Conservation (phyloP, 2,797 vertebrate genomes). For the Lagocephalus sceleratus region DNA sequence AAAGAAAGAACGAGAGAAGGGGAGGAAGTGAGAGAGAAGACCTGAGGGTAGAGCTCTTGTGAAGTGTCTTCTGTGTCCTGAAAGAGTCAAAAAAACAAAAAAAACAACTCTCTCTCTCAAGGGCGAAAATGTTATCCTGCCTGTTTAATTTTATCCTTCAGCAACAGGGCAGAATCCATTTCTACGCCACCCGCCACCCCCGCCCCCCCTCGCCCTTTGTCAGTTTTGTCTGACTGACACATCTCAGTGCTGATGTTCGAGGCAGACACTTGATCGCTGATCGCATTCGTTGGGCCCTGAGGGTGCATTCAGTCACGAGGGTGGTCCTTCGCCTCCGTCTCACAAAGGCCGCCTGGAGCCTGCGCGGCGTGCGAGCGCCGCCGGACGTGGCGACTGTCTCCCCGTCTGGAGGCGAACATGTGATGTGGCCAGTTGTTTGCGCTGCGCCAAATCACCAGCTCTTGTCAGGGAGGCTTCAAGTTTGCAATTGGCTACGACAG, state of each 20-base stretch:
- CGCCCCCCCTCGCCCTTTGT: background rate
- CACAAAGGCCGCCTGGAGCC: conserved; percentile 34
- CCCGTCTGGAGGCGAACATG: conserved; percentile 39
- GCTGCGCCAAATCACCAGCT: conserved; percentile 59
- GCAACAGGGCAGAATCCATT: background rate
- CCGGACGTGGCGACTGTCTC: conserved; percentile 23
- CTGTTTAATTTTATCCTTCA: conserved; percentile 25
- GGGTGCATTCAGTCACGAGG: conserved; percentile 57
- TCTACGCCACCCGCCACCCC: too few relatives aligned
- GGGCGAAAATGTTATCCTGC: background rate
- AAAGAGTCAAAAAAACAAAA: conserved; percentile 7
- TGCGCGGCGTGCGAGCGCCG: conserved; percentile 20
- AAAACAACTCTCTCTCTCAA: conserved; percentile 26
- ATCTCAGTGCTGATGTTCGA: conserved; percentile 32
- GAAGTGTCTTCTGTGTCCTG: conserved; percentile 14
- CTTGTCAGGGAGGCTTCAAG: conserved; percentile 56
- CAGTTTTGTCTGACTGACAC: conserved; percentile 45
- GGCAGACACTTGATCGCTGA: conserved; percentile 53
- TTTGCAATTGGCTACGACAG: conserved; percentile 60
- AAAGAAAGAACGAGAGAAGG: conserved; percentile 20
- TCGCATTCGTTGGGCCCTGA: conserved; percentile 43
- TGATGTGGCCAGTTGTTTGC: conserved; percentile 65
- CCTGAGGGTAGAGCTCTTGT: conserved; percentile 19
- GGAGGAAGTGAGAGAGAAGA: conserved; percentile 39
- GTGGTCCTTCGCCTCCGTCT: conserved; percentile 57